Evolutionary conservation across 2,888 invertebrate species (phyloP).

Genomic region (Aphidius colemani): DNA sequence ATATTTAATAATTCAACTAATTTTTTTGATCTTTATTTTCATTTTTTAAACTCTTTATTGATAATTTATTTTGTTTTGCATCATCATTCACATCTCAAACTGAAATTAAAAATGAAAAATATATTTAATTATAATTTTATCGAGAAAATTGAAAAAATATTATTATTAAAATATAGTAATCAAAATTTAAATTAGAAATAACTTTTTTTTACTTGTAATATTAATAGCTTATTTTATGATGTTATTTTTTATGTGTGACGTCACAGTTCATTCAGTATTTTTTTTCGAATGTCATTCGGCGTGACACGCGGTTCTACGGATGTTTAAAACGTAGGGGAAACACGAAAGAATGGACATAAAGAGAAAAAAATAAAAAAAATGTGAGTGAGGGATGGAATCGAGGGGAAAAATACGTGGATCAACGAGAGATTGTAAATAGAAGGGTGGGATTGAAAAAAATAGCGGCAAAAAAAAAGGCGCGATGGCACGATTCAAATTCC

Average conservation of each 20-base stretch:
- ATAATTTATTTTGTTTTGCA: conserved; percentile 6
- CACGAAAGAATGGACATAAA: conserved; percentile 2
- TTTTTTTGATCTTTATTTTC: conserved; percentile 2
- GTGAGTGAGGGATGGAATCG: conserved; percentile 15
- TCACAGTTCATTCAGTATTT: conserved; percentile 61
- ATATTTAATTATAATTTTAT: too few species aligned
- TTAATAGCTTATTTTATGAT: too few species aligned
- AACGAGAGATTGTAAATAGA: conserved; percentile 23
- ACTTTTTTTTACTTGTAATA: too few species aligned
- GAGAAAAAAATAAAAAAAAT: conserved; percentile 27
- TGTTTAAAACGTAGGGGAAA: too few species aligned
- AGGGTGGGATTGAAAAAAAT: conserved; percentile 54
- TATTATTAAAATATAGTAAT: too few species aligned
- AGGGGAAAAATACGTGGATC: conserved; percentile 22
- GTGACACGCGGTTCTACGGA: conserved; percentile 26
- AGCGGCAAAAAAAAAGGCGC: conserved; percentile 50
- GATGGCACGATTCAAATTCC: conserved; percentile 43
- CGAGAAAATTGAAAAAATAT: too few species aligned
- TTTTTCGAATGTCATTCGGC: conserved; percentile 56
- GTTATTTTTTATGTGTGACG: conserved; percentile 45
- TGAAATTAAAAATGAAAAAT: too few species aligned
- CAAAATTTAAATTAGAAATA: too few species aligned
- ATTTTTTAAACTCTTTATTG: conserved; percentile 5
- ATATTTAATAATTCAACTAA: neutral
- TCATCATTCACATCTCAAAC: too few species aligned